phyloP scores from a whole-genome alignment of 30 jellyfish, hydroid and myxozoan species.

The Aurelia sp. region DNA sequence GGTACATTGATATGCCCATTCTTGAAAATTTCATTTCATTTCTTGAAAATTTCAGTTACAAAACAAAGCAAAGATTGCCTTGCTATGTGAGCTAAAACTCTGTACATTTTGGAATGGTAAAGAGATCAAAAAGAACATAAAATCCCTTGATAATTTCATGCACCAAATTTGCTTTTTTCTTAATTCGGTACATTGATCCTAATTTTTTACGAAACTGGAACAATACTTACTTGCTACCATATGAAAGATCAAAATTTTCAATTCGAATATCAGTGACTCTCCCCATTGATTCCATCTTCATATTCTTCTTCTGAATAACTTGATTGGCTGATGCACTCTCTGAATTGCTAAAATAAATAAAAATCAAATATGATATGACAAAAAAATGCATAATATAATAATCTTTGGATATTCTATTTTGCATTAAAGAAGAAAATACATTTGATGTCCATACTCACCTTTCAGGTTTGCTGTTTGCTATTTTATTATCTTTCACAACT shows the following conservation, averaged over 20 bases:
- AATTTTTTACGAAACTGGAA: neutral
- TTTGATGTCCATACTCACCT: slow-evolving; percentile 8
- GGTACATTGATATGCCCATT: no score
- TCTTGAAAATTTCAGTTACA: no score
- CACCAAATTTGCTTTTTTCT: no score
- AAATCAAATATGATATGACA: neutral
- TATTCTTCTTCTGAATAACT: slow-evolving; percentile 79
- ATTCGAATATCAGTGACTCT: slow-evolving; percentile 83
- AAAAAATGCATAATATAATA: neutral
- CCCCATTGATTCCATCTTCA: slow-evolving; percentile 66
- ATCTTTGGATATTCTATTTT: no score
- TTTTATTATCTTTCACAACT: slow-evolving; percentile 39
- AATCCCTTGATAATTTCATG: no score
- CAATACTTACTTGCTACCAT: slow-evolving; percentile 89
- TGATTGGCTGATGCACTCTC: slow-evolving; percentile 84
- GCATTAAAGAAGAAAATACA: no score
- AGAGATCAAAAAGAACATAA: no score
- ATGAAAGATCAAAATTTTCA: slow-evolving; percentile 90
- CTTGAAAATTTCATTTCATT: no score
- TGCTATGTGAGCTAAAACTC: no score
- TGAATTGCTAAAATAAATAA: neutral
- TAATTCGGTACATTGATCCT: no score
- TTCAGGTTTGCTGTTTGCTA: slow-evolving; percentile 45
- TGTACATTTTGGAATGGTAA: no score
- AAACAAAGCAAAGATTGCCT: no score